Conservation (phyloP, 2,888 invertebrate genomes). For the Agonum fuliginosum region DNA sequence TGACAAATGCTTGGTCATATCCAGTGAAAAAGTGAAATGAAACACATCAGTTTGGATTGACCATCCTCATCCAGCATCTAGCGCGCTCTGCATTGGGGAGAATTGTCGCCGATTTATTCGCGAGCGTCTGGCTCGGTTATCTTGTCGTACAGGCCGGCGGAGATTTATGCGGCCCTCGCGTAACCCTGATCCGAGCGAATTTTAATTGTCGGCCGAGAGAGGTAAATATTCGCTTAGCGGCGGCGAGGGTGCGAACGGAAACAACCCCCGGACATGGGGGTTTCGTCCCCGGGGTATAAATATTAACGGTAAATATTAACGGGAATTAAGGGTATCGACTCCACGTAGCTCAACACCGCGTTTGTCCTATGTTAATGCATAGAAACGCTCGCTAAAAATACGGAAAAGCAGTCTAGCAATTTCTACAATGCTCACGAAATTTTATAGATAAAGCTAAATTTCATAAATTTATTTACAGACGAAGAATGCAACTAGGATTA, state of each 20-base stretch:
- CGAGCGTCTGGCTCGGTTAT: slow-evolving; percentile 33
- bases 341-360: too few species aligned
- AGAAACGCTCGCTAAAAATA: too few species aligned
- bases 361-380: too few species aligned
- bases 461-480: too few species aligned
- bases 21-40: slow-evolving; percentile 27
- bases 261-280: too few species aligned
- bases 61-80: neutral
- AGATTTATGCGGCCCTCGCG: slow-evolving; percentile 41
- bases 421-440: too few species aligned
- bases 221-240: slow-evolving; percentile 49
- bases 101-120: slow-evolving; percentile 43
- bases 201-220: slow-evolving; percentile 46
- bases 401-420: too few species aligned
- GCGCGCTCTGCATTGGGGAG: neutral
- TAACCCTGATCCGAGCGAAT: slow-evolving; percentile 49
- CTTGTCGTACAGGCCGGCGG: slow-evolving; percentile 41
- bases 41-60: slow-evolving; percentile 23
- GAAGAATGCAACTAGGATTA: too few species aligned
- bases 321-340: too few species aligned
- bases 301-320: too few species aligned
- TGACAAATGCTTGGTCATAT: neutral
- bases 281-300: too few species aligned
- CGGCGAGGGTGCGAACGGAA: neutral
- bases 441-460: too few species aligned